Conservation (phyloP, 2,113 vertebrate species). For the Gobio gobio region DNA sequence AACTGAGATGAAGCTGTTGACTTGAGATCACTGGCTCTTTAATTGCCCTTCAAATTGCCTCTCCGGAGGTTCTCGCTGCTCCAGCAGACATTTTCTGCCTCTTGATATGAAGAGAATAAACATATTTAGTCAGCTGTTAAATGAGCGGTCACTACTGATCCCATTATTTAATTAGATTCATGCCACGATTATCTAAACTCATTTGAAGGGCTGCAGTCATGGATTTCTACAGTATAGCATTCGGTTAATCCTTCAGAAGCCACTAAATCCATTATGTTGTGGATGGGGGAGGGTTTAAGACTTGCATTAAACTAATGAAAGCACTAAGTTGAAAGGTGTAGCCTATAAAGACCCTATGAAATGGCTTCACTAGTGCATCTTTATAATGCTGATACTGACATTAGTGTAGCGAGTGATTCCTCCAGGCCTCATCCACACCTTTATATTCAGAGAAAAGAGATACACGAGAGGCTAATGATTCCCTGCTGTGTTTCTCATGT, state of each 20-base stretch:
- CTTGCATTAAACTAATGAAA: constrained; percentile 13
- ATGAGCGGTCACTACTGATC: constrained; percentile 9
- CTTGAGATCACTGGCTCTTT: neutral
- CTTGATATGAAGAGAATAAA: neutral
- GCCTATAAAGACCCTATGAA: neutral
- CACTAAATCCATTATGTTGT: neutral
- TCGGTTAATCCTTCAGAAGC: neutral
- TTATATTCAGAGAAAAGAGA: constrained; percentile 1
- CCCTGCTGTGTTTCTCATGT: neutral
- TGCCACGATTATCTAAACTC: neutral
- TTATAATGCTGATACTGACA: neutral
- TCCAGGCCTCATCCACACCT: neutral
- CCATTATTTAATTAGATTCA: neutral
- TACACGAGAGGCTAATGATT: neutral
- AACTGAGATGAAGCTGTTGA: neutral
- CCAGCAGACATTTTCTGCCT: neutral
- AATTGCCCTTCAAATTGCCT: neutral
- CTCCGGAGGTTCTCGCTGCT: neutral
- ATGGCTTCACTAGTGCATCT: neutral
- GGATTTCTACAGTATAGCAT: neutral
- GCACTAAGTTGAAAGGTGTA: neutral
- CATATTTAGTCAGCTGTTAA: constrained; percentile 28
- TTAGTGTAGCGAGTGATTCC: neutral
- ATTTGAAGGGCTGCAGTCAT: neutral
- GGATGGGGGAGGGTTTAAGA: neutral